These are phyloP conservation scores for Bombus sibiricus DNA, from an alignment of 1,140 invertebrate species.

Conservation along the genomic window DNA sequence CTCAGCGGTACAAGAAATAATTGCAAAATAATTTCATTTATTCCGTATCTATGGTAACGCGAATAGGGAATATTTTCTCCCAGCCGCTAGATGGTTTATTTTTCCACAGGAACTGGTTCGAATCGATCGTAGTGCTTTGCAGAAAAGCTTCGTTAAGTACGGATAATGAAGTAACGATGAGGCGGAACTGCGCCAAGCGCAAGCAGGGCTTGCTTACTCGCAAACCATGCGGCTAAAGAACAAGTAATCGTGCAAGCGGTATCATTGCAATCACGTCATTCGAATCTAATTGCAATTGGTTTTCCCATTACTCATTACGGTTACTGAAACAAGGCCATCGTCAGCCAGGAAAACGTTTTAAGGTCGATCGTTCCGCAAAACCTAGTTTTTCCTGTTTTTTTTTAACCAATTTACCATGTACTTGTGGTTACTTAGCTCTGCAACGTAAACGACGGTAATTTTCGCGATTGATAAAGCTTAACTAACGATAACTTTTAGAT, in stretches of 20 bases:
- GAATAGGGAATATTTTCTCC: neutral
- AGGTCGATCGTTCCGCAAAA: neutral
- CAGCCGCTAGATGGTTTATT: neutral
- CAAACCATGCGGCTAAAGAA: constrained; percentile 23
- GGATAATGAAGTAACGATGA: constrained; percentile 55
- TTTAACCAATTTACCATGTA: neutral
- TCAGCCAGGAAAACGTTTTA: neutral
- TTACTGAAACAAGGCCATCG: constrained; percentile 26
- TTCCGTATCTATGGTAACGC: neutral
- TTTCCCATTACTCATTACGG: constrained; percentile 39
- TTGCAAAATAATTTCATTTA: neutral
- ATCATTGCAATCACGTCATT: constrained; percentile 48
- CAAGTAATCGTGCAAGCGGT: constrained; percentile 33
- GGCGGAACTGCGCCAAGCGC: constrained; percentile 41
- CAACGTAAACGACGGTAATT: too few species aligned
- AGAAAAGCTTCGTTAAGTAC: constrained; percentile 53
- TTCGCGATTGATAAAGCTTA: too few species aligned
- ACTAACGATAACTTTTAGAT: too few species aligned
- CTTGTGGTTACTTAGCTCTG: too few species aligned
- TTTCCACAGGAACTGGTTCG: constrained; percentile 15
- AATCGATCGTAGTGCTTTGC: constrained; percentile 44
- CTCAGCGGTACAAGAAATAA: neutral
- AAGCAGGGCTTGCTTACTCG: neutral
- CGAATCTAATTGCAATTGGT: constrained; percentile 38
- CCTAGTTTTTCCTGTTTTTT: neutral